These are phyloP conservation scores for Myxocyprinus asiaticus DNA, from an alignment of 2,113 vertebrate genomes.

Conservation along the genomic window DNA sequence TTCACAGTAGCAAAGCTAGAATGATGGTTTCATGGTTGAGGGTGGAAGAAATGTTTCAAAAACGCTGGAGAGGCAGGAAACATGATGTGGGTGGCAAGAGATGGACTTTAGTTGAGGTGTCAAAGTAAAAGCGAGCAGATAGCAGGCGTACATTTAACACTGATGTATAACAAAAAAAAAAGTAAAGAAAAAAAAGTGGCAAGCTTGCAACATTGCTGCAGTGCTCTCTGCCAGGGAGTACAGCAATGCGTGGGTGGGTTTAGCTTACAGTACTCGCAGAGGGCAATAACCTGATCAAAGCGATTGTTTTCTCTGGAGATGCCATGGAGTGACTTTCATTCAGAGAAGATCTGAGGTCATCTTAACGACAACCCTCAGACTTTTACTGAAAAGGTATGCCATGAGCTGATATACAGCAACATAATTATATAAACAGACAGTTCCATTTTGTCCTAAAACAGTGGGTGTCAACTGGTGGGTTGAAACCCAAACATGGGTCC, in stretches of 20 bases:
- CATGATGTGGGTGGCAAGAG: slow-evolving; percentile 32
- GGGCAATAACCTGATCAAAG: slow-evolving; percentile 56
- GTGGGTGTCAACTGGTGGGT: no score
- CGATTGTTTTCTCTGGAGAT: slow-evolving; percentile 37
- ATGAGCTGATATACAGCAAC: neutral
- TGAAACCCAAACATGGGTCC: no score
- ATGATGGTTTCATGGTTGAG: neutral
- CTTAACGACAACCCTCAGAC: slow-evolving; percentile 29
- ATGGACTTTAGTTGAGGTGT: slow-evolving; percentile 37
- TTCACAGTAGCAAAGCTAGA: slow-evolving; percentile 8
- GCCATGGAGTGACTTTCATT: slow-evolving; percentile 35
- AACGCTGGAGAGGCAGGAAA: slow-evolving; percentile 33
- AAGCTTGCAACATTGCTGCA: slow-evolving; percentile 3
- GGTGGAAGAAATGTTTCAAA: slow-evolving; percentile 26
- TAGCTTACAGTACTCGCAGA: slow-evolving; percentile 29
- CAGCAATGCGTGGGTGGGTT: slow-evolving; percentile 28
- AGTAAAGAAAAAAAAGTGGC: neutral
- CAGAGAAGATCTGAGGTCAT: slow-evolving; percentile 39
- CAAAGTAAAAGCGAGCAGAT: slow-evolving; percentile 11
- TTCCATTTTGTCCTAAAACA: no score
- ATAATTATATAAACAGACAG: neutral
- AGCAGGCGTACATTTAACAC: slow-evolving; percentile 26
- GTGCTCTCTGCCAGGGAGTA: slow-evolving; percentile 19
- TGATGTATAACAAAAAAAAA: neutral
- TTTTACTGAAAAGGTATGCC: slow-evolving; percentile 23